Evolutionary conservation across 2,888 invertebrate genomes (phyloP).

Genomic region (Ypsolopha sequella): DNA sequence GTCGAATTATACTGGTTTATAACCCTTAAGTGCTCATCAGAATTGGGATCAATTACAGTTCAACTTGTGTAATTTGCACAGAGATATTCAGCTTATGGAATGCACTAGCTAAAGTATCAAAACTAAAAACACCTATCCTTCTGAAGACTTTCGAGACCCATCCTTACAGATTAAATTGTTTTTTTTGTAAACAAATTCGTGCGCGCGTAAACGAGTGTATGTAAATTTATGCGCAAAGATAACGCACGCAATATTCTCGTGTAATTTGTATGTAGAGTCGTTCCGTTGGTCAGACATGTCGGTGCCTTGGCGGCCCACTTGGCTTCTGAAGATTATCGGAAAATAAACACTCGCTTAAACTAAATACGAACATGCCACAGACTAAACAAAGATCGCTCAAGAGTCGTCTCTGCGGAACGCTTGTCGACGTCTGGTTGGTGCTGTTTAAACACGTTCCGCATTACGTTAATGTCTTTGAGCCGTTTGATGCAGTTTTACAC

Average conservation of each 20-base stretch:
- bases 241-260: slow-evolving; percentile 2
- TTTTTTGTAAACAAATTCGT: not conserved
- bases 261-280: slow-evolving; percentile 1
- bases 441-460: not conserved
- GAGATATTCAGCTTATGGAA: too few species aligned
- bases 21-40: too few species aligned
- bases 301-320: slow-evolving; percentile 20
- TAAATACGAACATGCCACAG: slow-evolving; percentile 24
- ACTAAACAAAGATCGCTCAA: slow-evolving; percentile 17
- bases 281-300: slow-evolving; percentile 23
- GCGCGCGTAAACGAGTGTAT: not conserved
- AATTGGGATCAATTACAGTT: too few species aligned
- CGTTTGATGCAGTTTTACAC: not conserved
- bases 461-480: not conserved
- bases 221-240: slow-evolving; percentile 1
- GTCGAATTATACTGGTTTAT: too few species aligned
- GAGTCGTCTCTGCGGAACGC: not conserved
- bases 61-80: too few species aligned
- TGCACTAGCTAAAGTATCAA: too few species aligned
- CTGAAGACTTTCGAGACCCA: not conserved
- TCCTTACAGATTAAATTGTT: not conserved
- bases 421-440: not conserved
- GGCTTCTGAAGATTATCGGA: slow-evolving; percentile 22
- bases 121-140: too few species aligned
- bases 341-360: slow-evolving; percentile 1